Evolutionary conservation across 92 coral and sea anemone species (phyloP).

Genomic region (Bergia puertoricense): DNA sequence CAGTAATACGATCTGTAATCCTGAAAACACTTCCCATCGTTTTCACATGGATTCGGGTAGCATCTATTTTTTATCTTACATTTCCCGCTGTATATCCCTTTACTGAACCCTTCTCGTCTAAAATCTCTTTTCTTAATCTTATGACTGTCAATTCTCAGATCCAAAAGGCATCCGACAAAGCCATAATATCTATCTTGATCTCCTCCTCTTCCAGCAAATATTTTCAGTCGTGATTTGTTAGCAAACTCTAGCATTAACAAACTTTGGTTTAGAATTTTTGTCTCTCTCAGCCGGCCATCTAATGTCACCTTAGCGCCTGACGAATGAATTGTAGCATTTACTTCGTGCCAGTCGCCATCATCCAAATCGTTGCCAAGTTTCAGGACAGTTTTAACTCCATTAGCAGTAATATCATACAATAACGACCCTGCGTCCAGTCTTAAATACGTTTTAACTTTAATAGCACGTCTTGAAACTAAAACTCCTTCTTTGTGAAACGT

Average conservation of each 20-base stretch:
- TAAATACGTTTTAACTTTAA: conserved; percentile 63
- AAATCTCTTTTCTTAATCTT: conserved; percentile 50
- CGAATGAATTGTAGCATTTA: conserved; percentile 59
- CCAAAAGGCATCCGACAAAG: conserved; percentile 86
- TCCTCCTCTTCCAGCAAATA: conserved; percentile 64
- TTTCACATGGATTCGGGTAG: conserved; percentile 74
- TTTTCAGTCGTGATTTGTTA: conserved; percentile 68
- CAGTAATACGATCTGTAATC: conserved; percentile 64
- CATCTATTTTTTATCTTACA: conserved; percentile 68
- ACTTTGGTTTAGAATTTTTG: conserved; percentile 58
- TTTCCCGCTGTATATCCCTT: conserved; percentile 38
- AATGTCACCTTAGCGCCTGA: conserved; percentile 53
- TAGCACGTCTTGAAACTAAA: conserved; percentile 70
- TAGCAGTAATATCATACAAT: conserved; percentile 63
- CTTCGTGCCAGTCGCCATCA: conserved; percentile 95
- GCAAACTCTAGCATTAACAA: conserved; percentile 63
- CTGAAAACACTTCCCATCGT: conserved; percentile 72
- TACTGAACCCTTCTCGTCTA: conserved; percentile 38
- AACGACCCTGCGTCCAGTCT: conserved; percentile 67
- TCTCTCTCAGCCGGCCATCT: conserved; percentile 48
- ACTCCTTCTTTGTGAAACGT: conserved; percentile 76
- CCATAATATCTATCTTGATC: conserved; percentile 50
- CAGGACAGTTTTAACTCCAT: conserved; percentile 57
- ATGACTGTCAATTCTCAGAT: conserved; percentile 74
- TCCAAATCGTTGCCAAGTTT: conserved; percentile 69